A percentile compares a stretch with the other conserved stretches of the same genome.
These are phyloP conservation scores for Rhadina sibilatrix DNA, from an alignment of 2,113 vertebrate species.

Conservation along the genomic window DNA sequence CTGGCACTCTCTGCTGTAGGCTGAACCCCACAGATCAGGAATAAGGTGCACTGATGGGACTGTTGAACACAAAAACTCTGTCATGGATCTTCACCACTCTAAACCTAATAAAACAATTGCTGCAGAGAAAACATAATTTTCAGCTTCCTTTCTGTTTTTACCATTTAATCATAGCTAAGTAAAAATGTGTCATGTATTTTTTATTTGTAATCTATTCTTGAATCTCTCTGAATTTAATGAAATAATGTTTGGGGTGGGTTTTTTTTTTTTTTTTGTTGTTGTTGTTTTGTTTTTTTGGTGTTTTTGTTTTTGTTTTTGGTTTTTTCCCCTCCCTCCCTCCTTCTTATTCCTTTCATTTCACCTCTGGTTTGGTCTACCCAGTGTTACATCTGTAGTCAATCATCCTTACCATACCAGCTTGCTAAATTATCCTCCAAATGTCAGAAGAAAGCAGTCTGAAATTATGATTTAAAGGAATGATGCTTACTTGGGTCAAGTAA, in stretches of 20 bases:
- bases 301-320: no score
- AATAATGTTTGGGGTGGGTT: background rate
- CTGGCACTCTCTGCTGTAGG: background rate
- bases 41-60: background rate
- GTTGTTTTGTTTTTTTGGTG: no score
- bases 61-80: background rate
- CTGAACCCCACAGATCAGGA: background rate
- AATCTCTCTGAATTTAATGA: background rate
- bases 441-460: conserved; percentile 49
- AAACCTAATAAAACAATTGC: background rate
- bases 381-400: conserved; percentile 34
- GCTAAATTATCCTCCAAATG: conserved; percentile 44
- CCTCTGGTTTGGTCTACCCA: background rate
- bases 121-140: conserved; percentile 3
- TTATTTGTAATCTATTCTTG: background rate
- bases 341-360: background rate
- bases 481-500: conserved; percentile 17
- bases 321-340: fast-evolving
- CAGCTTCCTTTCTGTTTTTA: background rate
- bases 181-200: background rate
- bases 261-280: no score
- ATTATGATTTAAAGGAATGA: conserved; percentile 42
- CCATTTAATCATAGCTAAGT: background rate
- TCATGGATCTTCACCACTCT: background rate
- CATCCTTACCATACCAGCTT: conserved; percentile 13